Conservation (phyloP, 2,888 invertebrate genomes). For the Phaedon cochleariae region DNA sequence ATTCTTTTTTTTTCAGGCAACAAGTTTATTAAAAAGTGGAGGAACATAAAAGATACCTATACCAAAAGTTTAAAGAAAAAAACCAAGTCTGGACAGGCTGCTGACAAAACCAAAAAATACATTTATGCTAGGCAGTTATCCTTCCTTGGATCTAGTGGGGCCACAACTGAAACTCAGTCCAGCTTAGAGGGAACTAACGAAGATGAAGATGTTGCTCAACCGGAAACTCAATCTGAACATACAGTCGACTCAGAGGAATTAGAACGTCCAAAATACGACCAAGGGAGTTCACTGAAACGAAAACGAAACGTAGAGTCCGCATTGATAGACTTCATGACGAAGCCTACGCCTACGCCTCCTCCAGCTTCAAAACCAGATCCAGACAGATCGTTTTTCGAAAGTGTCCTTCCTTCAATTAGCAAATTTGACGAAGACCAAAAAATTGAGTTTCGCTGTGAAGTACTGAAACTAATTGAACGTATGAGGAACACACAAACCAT, state of each 20-base stretch:
- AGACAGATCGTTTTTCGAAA: neutral
- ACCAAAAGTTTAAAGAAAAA: neutral
- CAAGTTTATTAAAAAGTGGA: conserved; percentile 1
- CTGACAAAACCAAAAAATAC: neutral
- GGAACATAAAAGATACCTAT: neutral
- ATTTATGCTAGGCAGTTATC: no score
- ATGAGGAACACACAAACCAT: conserved; percentile 1
- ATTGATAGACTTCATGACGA: conserved; percentile 11
- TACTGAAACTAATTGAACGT: neutral
- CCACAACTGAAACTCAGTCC: no score
- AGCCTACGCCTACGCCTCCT: neutral
- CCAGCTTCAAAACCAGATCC: neutral
- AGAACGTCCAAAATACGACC: conserved; percentile 1
- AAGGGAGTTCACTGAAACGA: neutral
- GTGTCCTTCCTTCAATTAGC: conserved; percentile 4
- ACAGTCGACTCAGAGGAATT: neutral
- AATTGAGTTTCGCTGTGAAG: conserved; percentile 8
- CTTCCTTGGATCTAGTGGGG: no score
- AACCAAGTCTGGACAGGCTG: conserved; percentile 5
- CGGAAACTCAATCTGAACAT: neutral
- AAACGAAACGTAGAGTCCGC: conserved; percentile 4
- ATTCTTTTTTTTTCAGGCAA: conserved; percentile 5
- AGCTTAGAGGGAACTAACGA: neutral
- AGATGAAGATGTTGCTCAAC: neutral
- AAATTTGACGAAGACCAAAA: conserved; percentile 2